These are phyloP conservation scores for Neodon shergylaensis DNA, from an alignment of 2,113 vertebrate species.

Conservation along the genomic window DNA sequence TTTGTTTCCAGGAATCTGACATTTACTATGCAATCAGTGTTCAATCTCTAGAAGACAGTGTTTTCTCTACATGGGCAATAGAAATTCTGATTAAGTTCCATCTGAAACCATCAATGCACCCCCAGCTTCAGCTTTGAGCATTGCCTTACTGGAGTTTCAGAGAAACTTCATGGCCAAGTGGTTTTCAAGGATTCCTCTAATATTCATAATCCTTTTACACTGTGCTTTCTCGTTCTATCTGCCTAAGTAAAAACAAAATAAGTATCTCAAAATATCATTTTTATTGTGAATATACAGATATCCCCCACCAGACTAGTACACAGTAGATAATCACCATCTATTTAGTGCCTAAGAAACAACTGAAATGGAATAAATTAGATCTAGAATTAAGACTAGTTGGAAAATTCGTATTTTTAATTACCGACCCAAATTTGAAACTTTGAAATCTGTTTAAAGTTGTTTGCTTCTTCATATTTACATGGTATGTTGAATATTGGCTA, in stretches of 20 bases:
- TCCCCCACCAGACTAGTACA: not conserved
- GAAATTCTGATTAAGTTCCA: not conserved
- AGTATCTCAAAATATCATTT: not conserved
- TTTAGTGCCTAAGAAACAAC: not conserved
- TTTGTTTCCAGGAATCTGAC: not conserved
- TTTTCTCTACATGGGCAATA: not conserved
- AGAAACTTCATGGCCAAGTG: not conserved
- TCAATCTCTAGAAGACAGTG: not conserved
- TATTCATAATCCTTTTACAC: not conserved
- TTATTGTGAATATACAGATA: not conserved
- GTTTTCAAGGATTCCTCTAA: not conserved
- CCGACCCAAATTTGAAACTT: no score
- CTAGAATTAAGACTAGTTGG: no score
- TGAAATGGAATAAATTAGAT: not conserved
- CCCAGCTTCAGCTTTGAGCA: not conserved
- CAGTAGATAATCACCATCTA: not conserved
- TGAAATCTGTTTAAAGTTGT: not conserved
- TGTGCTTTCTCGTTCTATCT: not conserved
- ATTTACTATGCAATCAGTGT: not conserved
- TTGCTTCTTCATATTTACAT: not conserved
- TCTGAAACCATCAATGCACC: not conserved
- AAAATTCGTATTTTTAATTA: no score
- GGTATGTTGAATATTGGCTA: not conserved
- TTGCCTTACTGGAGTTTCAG: not conserved
- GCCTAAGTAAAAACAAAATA: slow-evolving; percentile 6